Evolutionary conservation across 2,888 invertebrate genomes (phyloP), one percentile per base, ranked within the genome.

Genomic region (Furcula furcula): DNA sequence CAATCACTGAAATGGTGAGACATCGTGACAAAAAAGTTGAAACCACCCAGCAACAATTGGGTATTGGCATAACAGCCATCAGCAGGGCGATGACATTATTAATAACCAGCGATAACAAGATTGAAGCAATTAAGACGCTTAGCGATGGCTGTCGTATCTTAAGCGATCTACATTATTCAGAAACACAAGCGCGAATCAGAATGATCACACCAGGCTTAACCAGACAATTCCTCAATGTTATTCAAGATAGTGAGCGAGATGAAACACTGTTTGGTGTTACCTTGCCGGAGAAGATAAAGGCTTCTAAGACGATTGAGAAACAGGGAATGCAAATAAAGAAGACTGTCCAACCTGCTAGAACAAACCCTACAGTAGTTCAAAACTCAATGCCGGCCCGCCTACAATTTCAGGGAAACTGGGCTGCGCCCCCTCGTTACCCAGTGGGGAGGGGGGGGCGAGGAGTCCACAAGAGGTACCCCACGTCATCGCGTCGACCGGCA

Each of bases 131-230:
- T 1, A 46, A 40, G 27, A 9, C 27, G 4, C 15, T 55, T 5
- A 47, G 46, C 9, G 46, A 51, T 13, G 34, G 39, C 2, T 46
- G 51, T 19, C 39, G 52, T 3, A 30, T 55, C 1, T 10, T 52
- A 3, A 14, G 31, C 0, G 48, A 55, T 9, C 16, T 48, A 4
- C 48, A 50, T 10, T 13, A 35, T 20, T n/a, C n/a, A 0, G 3
- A 25, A 0, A 46, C 52, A 0, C 20, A 38, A 16, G 34, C 23
- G 3, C 35, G 50, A 11, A 41, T 13, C 16, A 55, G 46, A 30
- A 11, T 52, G 2, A 39, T 52, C 1, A 46, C 41, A 2, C 42
- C 52, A 0, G 29, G 46, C 7, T 14, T 55, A 1, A 50, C 42
- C 0, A 49, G 46, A 12, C 31, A 13, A 2, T 48, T 46, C 9